phyloP scores from a whole-genome alignment of 1,140 invertebrate genomes.

The Liolophura sinensis region DNA sequence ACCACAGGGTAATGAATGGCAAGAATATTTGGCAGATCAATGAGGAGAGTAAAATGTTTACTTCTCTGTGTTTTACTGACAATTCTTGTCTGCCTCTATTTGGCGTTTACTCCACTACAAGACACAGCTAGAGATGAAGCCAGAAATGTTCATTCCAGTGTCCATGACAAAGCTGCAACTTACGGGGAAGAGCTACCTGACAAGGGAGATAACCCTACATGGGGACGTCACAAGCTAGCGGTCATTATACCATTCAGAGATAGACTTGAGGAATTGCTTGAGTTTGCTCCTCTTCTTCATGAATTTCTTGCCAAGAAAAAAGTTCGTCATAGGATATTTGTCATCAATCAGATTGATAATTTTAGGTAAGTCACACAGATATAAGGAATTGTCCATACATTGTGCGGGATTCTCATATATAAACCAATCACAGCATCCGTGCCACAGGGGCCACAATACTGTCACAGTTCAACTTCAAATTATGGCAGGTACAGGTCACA shows the following conservation, averaged over 20 bases:
- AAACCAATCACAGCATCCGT: too few species aligned
- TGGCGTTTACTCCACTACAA: constrained; percentile 13
- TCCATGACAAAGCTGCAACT: constrained; percentile 1
- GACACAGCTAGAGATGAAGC: constrained; percentile 8
- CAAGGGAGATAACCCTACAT: neutral
- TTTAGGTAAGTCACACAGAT: constrained; percentile 42
- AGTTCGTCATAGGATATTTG: constrained; percentile 84
- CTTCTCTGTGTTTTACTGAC: constrained; percentile 13
- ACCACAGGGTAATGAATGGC: constrained; percentile 13
- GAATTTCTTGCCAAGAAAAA: constrained; percentile 81
- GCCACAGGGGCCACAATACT: too few species aligned
- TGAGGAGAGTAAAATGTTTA: neutral
- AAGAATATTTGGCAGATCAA: too few species aligned
- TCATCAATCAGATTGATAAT: constrained; percentile 84
- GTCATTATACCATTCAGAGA: constrained; percentile 92
- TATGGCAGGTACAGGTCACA: too few species aligned
- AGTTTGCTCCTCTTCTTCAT: constrained; percentile 90
- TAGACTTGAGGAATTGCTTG: constrained; percentile 90
- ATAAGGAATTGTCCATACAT: too few species aligned
- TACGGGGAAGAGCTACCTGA: neutral
- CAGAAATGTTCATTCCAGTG: neutral
- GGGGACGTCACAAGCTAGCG: constrained; percentile 65
- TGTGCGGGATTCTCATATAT: too few species aligned
- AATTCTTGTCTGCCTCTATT: constrained; percentile 9
- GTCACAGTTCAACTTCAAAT: too few species aligned